Conservation (phyloP, 2,888 invertebrate species). For the Eristalis pertinax region DNA sequence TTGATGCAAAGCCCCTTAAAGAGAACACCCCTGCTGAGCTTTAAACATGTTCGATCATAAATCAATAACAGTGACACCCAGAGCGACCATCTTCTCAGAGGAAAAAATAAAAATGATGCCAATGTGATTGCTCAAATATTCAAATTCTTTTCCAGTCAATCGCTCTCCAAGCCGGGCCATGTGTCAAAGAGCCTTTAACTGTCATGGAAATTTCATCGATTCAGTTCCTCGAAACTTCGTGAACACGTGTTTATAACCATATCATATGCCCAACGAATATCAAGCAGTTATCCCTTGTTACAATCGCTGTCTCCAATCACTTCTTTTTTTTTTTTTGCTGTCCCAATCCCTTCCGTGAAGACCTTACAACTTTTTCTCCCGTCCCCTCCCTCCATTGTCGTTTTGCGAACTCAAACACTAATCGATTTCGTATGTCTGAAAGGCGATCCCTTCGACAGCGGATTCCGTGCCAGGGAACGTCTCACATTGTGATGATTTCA, state of each 20-base stretch:
- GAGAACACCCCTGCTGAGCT: too few species aligned
- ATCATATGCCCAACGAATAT: not conserved
- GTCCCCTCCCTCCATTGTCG: not conserved
- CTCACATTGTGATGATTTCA: constrained; percentile 20
- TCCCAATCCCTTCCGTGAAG: not conserved
- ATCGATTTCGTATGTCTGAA: constrained; percentile 18
- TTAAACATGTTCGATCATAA: too few species aligned
- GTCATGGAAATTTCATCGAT: not conserved
- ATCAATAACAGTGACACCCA: not conserved
- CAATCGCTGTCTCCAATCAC: not conserved
- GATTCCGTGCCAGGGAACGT: not conserved
- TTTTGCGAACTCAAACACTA: constrained; percentile 8
- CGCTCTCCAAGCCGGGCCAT: not conserved
- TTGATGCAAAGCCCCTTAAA: too few species aligned
- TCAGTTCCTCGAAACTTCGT: not conserved
- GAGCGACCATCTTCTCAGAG: not conserved
- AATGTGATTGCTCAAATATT: not conserved
- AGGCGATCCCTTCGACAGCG: not conserved
- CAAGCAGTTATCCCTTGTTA: not conserved
- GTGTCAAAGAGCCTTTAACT: not conserved
- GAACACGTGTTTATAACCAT: not conserved
- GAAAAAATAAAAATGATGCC: not conserved
- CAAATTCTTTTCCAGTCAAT: not conserved
- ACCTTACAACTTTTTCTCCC: not conserved
- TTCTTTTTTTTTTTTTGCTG: too few species aligned